phyloP scores from a whole-genome alignment of 1,140 invertebrate species.

The Penaeus chinensis region DNA sequence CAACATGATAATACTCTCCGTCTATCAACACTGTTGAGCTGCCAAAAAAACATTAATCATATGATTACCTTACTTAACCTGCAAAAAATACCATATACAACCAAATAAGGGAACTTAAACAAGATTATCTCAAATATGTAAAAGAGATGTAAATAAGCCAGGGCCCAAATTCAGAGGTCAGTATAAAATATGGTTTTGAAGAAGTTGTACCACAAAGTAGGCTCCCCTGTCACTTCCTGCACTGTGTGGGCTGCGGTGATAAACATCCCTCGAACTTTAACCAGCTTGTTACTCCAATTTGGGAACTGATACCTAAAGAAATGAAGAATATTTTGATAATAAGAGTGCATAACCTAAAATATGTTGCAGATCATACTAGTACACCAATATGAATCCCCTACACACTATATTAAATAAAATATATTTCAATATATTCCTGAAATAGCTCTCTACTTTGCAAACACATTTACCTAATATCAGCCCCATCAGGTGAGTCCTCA shows the following conservation, averaged over 20 bases:
- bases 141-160: neutral
- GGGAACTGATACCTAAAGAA: constrained; percentile 67
- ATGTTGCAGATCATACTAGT: too few relatives aligned
- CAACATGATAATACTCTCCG: constrained; percentile 65
- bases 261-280: constrained; percentile 67
- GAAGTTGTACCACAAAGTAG: constrained; percentile 33
- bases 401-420: too few relatives aligned
- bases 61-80: neutral
- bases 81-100: neutral
- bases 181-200: too few relatives aligned
- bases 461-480: constrained; percentile 57
- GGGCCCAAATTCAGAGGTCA: too few relatives aligned
- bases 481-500: constrained; percentile 61
- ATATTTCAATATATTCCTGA: too few relatives aligned
- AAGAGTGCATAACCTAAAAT: neutral
- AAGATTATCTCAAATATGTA: neutral
- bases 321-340: neutral
- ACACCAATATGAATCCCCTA: too few relatives aligned
- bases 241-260: constrained; percentile 68
- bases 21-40: constrained; percentile 66
- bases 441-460: too few relatives aligned
- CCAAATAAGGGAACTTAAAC: neutral
- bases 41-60: constrained; percentile 62
- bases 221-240: constrained; percentile 65
- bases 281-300: constrained; percentile 66